Evolutionary conservation across 2,888 invertebrate species (phyloP).

Genomic region (Notocelia uddmanniana): DNA sequence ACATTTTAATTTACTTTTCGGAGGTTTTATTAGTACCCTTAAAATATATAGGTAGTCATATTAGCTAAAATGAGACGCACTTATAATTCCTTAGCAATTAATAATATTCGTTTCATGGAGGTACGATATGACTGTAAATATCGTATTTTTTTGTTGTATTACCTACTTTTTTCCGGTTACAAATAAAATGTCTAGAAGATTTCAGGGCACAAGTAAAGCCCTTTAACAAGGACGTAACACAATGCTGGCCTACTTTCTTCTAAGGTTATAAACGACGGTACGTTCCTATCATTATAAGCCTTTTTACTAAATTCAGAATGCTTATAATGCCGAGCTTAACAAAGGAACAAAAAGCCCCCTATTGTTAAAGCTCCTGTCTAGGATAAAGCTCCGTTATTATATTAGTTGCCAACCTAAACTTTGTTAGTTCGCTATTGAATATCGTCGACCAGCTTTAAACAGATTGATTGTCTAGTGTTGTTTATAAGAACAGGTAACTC

Average conservation of each 20-base stretch:
- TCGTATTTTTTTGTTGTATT: background rate
- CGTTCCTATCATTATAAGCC: background rate
- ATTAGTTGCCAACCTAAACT: slow-evolving; percentile 29
- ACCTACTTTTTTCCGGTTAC: background rate
- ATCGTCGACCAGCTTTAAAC: background rate
- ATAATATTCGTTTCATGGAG: too few species aligned
- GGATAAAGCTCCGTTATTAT: slow-evolving; percentile 38
- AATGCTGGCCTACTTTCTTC: slow-evolving; percentile 1
- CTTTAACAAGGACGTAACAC: slow-evolving; percentile 26
- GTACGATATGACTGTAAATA: background rate
- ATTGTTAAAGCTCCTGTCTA: slow-evolving; percentile 37
- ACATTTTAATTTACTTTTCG: too few species aligned
- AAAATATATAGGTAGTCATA: too few species aligned
- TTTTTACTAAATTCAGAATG: background rate
- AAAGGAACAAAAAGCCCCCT: slow-evolving; percentile 42
- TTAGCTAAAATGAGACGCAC: too few species aligned
- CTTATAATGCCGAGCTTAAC: slow-evolving; percentile 40
- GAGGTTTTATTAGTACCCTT: too few species aligned
- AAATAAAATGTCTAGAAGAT: slow-evolving; percentile 37
- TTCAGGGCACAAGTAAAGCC: slow-evolving; percentile 26
- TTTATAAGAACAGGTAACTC: too few species aligned
- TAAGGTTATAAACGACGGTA: background rate
- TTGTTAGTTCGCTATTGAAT: slow-evolving; percentile 6
- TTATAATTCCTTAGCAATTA: too few species aligned
- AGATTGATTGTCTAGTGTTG: too few species aligned